Base-by-base conservation (phyloP, 2,888 invertebrate genomes). In the Elegia similella region DNA sequence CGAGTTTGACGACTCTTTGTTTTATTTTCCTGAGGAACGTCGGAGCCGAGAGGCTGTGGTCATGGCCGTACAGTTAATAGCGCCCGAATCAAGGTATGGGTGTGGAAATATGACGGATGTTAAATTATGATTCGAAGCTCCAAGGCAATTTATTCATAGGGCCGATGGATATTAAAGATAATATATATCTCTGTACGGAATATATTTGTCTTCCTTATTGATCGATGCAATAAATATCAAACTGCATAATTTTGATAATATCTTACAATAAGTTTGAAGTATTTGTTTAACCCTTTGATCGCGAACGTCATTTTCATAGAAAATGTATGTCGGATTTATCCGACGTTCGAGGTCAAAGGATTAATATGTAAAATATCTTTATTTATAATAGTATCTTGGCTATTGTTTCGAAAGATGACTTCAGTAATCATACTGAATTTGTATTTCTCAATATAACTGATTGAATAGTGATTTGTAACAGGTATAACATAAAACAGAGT, bases 1-100 rank as follows among this genome's bases (percentile, higher is more conserved):
- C 72, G 70, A 66, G 59, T 72, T 79, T 75, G 75, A 76, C 72
- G 70, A 66, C 60, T 72, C 72, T 79, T 84, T 82, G 78, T 80
- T 80, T 78, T 72, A 72, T 72, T 74, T 69, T 70, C 60, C 65
- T 66, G 59, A 62, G 46, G 59, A 62, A n/a, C 3, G 1, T 8
- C 8, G 10, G 38, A 10, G 38, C 56, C 57, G 65, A 65, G 63
- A 64, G 61, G 59, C 55, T 60, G 63, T 72, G 71, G 66, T 79
- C 76, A 71, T 76, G 75, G 75, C 73, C 75, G 69, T 72, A 72
- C 66, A 68, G 38, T 56, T 56, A 56, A 56, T 56, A 48, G 38
- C 29, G 15, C 48, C 23, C 42, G 29, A 29, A 48, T 47, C 59
- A 59, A 62, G 62, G 58, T 57, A 55, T 46, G 7, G 44, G 46